Evolutionary conservation across 2,113 vertebrate species (phyloP).

Genomic region (Mus spicilegus): DNA sequence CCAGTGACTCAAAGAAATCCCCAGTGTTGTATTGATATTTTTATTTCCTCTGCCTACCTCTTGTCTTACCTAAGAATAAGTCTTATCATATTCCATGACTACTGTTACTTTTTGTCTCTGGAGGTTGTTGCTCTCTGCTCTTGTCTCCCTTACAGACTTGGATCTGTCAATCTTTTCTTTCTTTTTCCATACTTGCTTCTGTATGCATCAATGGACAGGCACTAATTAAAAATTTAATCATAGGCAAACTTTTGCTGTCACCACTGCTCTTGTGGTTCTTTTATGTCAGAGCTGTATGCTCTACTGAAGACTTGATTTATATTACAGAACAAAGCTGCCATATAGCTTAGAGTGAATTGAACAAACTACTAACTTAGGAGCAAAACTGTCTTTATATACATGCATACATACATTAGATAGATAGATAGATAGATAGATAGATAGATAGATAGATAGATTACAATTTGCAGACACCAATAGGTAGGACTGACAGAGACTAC

Average conservation of each 20-base stretch:
- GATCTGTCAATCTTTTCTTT: background rate
- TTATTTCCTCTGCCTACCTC: background rate
- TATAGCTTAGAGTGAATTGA: background rate
- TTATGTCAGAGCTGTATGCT: background rate
- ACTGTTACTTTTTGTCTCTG: background rate
- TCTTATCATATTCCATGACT: background rate
- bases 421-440: too few relatives aligned
- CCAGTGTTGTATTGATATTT: background rate
- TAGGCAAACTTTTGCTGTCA: background rate
- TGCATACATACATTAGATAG: background rate
- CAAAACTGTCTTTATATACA: background rate
- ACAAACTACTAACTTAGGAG: background rate
- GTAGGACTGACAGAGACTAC: background rate
- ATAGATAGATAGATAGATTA: background rate
- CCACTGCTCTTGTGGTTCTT: background rate
- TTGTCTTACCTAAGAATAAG: background rate
- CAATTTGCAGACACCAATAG: background rate
- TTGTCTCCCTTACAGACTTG: background rate
- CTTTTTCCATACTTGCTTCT: background rate
- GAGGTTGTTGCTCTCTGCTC: background rate
- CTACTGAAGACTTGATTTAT: background rate
- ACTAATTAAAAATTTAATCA: background rate
- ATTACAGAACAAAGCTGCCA: background rate
- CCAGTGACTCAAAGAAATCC: background rate
- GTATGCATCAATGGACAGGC: fast-evolving